phyloP scores from a whole-genome alignment of 2,797 vertebrate species.

The Gouania willdenowi region DNA sequence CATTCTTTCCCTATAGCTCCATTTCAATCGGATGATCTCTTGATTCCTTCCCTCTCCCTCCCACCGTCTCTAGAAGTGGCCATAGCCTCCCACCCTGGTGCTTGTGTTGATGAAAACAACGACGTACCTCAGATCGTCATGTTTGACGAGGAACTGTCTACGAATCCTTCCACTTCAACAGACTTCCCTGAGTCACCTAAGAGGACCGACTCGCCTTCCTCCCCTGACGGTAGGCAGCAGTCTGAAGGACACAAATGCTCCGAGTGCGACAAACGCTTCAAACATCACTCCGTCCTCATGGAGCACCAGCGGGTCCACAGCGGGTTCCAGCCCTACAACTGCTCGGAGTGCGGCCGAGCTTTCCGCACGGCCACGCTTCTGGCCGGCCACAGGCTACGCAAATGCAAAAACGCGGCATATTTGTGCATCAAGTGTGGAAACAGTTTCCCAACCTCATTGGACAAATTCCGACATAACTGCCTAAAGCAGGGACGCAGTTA shows the following conservation, averaged over 20 bases:
- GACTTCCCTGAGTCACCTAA: constrained; percentile 65
- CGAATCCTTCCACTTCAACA: constrained; percentile 65
- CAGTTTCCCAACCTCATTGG: constrained; percentile 67
- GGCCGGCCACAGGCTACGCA: constrained; percentile 66
- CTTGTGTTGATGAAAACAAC: constrained; percentile 60
- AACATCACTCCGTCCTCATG: constrained; percentile 65
- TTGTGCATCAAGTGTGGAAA: constrained; percentile 73
- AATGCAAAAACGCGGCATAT: constrained; percentile 71
- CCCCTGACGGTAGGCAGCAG: constrained; percentile 47
- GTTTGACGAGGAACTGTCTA: constrained; percentile 69
- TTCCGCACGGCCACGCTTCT: constrained; percentile 70
- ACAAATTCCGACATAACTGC: constrained; percentile 71
- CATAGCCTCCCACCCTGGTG: constrained; percentile 63
- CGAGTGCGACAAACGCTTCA: constrained; percentile 65
- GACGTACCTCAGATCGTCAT: constrained; percentile 70
- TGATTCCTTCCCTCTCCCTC: constrained; percentile 66
- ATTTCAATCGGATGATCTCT: constrained; percentile 69
- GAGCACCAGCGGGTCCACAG: constrained; percentile 69
- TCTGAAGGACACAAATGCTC: constrained; percentile 58
- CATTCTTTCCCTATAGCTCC: constrained; percentile 37
- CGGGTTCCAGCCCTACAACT: constrained; percentile 67
- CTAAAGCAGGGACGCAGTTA: constrained; percentile 57
- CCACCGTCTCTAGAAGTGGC: constrained; percentile 70
- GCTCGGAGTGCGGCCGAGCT: constrained; percentile 67
- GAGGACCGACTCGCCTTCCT: constrained; percentile 26